A percentile compares a stretch with the other conserved stretches of the same genome.
These are phyloP conservation scores for Lynx canadensis DNA, from an alignment of 2,113 vertebrate genomes.

Conservation along the genomic window DNA sequence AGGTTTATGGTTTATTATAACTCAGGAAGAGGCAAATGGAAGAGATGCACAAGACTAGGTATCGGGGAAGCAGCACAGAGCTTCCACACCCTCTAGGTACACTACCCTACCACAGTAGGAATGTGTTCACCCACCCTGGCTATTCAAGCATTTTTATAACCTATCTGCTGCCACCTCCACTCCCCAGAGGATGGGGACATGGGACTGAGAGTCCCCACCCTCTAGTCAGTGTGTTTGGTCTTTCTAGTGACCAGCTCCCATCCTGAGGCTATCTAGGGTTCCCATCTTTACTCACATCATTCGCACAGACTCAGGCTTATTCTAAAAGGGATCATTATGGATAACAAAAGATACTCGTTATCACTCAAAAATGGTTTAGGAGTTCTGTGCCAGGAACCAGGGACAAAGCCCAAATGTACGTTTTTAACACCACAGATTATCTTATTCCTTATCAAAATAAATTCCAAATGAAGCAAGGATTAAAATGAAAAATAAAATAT, in stretches of 20 bases:
- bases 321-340: not conserved
- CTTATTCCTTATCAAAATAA: constrained; percentile 12
- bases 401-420: not conserved
- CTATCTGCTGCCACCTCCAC: not conserved
- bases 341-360: not conserved
- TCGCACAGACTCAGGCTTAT: not conserved
- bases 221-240: not conserved
- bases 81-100: not conserved
- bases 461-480: not conserved
- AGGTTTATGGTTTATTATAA: not conserved
- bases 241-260: not conserved
- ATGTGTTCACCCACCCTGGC: not conserved
- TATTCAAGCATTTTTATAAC: not conserved
- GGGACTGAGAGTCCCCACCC: not conserved
- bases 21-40: not conserved
- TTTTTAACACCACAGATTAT: not conserved
- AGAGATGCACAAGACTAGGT: not conserved
- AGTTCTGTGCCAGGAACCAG: not conserved
- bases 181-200: not conserved
- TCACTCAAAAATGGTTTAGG: not conserved
- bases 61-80: not conserved
- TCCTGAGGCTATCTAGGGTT: not conserved
- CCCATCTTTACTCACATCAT: not conserved
- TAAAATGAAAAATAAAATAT: constrained; percentile 23
- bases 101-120: not conserved